phyloP scores from a whole-genome alignment of 2,888 invertebrate species.

The Dioctria linearis region DNA sequence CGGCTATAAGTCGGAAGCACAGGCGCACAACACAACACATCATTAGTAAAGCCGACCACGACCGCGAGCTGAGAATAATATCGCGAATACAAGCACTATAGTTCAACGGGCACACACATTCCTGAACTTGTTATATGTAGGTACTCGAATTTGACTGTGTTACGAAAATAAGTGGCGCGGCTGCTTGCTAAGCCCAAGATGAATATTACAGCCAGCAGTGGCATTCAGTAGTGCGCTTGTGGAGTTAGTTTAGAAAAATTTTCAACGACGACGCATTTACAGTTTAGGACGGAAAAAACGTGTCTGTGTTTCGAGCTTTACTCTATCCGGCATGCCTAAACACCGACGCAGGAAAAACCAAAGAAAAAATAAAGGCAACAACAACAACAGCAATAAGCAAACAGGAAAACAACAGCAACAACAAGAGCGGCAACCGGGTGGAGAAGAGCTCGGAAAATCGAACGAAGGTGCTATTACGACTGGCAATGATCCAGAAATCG shows the following conservation, averaged over 20 bases:
- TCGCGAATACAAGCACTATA: slow-evolving; percentile 36
- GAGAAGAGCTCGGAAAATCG: slow-evolving; percentile 20
- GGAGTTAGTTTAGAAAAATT: slow-evolving; percentile 46
- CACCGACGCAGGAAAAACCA: slow-evolving; percentile 56
- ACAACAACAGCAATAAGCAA: slow-evolving; percentile 21
- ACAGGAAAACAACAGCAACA: slow-evolving; percentile 31
- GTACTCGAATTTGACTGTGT: slow-evolving; percentile 46
- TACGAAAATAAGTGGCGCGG: slow-evolving; percentile 38
- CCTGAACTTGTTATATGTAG: neutral
- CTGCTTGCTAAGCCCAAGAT: slow-evolving; percentile 16
- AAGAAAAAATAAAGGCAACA: slow-evolving; percentile 39
- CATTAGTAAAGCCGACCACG: slow-evolving; percentile 14
- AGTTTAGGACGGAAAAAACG: slow-evolving; percentile 32
- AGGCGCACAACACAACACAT: slow-evolving; percentile 32
- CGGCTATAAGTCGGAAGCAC: slow-evolving; percentile 49
- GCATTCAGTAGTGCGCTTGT: slow-evolving; percentile 56
- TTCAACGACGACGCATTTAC: slow-evolving; percentile 35
- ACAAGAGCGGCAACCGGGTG: slow-evolving; percentile 14
- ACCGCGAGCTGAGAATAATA: slow-evolving; percentile 6
- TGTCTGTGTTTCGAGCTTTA: slow-evolving; percentile 34
- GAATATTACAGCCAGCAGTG: slow-evolving; percentile 53
- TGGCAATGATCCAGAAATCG: slow-evolving; percentile 46
- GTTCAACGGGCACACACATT: neutral
- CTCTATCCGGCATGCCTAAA: slow-evolving; percentile 55
- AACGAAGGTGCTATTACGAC: slow-evolving; percentile 3